Conservation (phyloP, 92 coral and sea anemone species). For the Parazoanthus darwini region DNA sequence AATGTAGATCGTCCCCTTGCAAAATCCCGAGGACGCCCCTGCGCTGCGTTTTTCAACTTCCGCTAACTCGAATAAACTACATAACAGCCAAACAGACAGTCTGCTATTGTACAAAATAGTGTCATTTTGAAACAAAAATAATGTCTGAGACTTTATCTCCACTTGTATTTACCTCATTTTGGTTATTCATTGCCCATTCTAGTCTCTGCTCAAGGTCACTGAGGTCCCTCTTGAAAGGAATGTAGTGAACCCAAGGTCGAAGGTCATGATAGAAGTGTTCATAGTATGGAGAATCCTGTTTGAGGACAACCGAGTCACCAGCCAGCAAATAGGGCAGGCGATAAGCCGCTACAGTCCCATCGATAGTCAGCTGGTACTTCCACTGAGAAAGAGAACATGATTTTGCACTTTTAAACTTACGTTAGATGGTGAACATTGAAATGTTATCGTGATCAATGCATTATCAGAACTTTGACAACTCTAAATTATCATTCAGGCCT, state of each 20-base stretch:
- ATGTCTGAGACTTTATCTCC: background rate
- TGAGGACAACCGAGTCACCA: slow-evolving; percentile 89
- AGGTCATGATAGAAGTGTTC: slow-evolving; percentile 95
- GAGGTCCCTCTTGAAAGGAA: slow-evolving; percentile 93
- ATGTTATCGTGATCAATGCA: too few relatives aligned
- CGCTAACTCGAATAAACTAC: background rate
- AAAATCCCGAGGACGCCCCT: too few relatives aligned
- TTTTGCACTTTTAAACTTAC: too few relatives aligned
- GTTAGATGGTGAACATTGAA: too few relatives aligned
- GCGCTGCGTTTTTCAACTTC: background rate
- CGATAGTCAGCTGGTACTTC: slow-evolving; percentile 92
- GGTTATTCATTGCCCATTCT: slow-evolving; percentile 90
- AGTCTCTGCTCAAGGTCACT: slow-evolving; percentile 79
- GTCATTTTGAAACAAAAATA: background rate
- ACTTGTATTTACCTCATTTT: slow-evolving; percentile 63
- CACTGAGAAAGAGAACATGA: slow-evolving; percentile 53
- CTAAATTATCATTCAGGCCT: too few relatives aligned
- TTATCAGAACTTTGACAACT: too few relatives aligned
- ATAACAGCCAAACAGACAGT: background rate
- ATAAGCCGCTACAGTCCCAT: slow-evolving; percentile 98
- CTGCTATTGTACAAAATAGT: background rate
- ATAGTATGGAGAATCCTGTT: slow-evolving; percentile 89
- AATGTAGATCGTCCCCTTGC: too few relatives aligned
- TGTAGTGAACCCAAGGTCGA: slow-evolving; percentile 91
- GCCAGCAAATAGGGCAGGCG: slow-evolving; percentile 89